Conservation (phyloP, 2,888 invertebrate genomes). For the Sesamia inferens region DNA sequence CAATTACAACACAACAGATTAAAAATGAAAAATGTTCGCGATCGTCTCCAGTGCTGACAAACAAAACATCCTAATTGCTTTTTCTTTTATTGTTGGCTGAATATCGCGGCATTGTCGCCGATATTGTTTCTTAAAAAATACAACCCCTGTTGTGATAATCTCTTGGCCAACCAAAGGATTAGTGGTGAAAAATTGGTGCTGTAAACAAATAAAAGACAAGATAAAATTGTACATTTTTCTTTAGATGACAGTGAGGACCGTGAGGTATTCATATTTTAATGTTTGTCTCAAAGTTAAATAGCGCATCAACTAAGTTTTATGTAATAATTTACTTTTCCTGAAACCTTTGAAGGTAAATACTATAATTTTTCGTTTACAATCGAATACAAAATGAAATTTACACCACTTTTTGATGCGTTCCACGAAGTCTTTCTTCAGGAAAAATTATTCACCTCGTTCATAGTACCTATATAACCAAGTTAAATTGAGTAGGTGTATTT, state of each 20-base stretch:
- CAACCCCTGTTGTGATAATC: conserved; percentile 73
- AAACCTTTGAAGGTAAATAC: not conserved
- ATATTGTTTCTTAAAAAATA: conserved; percentile 77
- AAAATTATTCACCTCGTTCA: not conserved
- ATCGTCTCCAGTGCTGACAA: conserved; percentile 65
- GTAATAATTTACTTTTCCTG: not conserved
- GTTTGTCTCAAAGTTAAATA: not conserved
- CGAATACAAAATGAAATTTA: not conserved
- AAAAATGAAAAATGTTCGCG: conserved; percentile 77
- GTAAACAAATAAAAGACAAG: conserved; percentile 75
- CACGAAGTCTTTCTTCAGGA: not conserved
- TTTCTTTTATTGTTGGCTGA: conserved; percentile 72
- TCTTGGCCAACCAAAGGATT: conserved; percentile 75
- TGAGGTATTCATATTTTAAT: conserved; percentile 25
- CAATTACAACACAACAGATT: conserved; percentile 75
- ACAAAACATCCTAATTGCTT: conserved; percentile 81
- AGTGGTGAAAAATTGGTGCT: conserved; percentile 68
- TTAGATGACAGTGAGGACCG: conserved; percentile 44
- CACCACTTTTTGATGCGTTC: not conserved
- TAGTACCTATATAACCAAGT: not conserved
- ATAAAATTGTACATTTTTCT: conserved; percentile 56
- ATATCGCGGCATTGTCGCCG: conserved; percentile 69
- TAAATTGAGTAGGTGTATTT: not conserved
- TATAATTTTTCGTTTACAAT: not conserved
- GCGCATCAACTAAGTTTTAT: not conserved